These are phyloP conservation scores for Lepisosteus osseus DNA, from an alignment of 2,113 vertebrate genomes.

Conservation along the genomic window DNA sequence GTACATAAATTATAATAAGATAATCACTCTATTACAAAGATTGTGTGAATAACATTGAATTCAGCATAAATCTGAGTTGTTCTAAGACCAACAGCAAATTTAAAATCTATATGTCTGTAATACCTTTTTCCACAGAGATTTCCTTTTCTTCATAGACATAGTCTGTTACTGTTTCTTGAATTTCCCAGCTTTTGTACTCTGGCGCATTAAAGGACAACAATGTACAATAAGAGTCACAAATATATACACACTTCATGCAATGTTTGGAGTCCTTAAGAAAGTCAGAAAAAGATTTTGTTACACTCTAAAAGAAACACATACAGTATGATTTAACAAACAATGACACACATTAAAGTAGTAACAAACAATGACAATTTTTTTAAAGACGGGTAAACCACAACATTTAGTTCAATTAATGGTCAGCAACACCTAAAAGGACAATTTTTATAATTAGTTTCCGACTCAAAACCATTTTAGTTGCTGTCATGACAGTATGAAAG, in stretches of 20 bases:
- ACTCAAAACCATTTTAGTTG: no score
- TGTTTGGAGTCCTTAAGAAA: not conserved
- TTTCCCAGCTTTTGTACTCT: slow-evolving; percentile 43
- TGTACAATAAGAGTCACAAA: slow-evolving; percentile 24
- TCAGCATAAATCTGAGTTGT: no score
- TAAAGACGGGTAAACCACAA: not conserved
- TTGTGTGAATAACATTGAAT: no score
- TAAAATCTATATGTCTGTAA: not conserved
- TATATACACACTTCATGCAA: slow-evolving; percentile 8
- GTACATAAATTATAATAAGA: not conserved
- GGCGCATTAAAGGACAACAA: slow-evolving; percentile 37
- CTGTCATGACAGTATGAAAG: no score
- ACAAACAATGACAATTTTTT: not conserved
- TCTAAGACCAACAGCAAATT: no score
- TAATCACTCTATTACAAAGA: not conserved
- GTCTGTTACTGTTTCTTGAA: slow-evolving; percentile 26
- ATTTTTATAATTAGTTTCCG: slow-evolving; percentile 2
- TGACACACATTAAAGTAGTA: not conserved
- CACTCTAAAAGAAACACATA: not conserved
- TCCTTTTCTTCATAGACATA: slow-evolving; percentile 24
- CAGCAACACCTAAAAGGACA: slow-evolving; percentile 15
- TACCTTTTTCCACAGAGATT: slow-evolving; percentile 42
- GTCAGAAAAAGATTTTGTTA: slow-evolving; percentile 1
- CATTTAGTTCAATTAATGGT: not conserved
- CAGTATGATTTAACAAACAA: not conserved